Percentiles rank a stretch among this genome's conserved stretches.
Evolutionary conservation across 30 jellyfish, hydroid and myxozoan genomes (phyloP).

Genomic region (Sanderia malayensis): DNA sequence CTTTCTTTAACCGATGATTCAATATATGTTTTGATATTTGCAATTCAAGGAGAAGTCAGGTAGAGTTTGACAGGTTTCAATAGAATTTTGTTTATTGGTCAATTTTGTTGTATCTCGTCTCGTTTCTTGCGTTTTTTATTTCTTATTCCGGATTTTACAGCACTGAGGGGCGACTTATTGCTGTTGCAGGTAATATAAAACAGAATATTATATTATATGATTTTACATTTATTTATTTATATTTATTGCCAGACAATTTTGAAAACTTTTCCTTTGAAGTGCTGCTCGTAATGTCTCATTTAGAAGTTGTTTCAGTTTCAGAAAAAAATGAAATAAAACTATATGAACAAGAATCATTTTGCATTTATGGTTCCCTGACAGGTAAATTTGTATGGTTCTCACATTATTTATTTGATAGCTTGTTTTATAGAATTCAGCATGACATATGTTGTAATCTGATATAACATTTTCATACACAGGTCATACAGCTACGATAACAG

Average conservation of each 20-base stretch:
- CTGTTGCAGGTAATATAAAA: constrained; percentile 76
- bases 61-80: background rate
- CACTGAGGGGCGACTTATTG: constrained; percentile 34
- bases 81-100: background rate
- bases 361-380: constrained; percentile 54
- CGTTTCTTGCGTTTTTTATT: too few species aligned
- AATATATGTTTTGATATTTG: constrained; percentile 63
- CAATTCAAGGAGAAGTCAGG: constrained; percentile 59
- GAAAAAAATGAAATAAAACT: constrained; percentile 69
- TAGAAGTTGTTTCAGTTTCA: constrained; percentile 52
- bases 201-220: too few species aligned
- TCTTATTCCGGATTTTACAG: constrained; percentile 18
- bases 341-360: constrained; percentile 62
- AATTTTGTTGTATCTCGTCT: background rate
- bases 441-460: too few species aligned
- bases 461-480: constrained; percentile 40
- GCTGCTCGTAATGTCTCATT: background rate
- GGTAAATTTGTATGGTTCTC: too few species aligned
- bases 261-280: background rate
- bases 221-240: background rate
- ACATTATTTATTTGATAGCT: too few species aligned
- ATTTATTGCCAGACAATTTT: background rate
- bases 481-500: constrained; percentile 58
- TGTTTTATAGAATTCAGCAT: too few species aligned
- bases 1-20: constrained; percentile 64